Evolutionary conservation across 2,113 vertebrate genomes (phyloP).

Genomic region (Ailuropoda melanoleuca): DNA sequence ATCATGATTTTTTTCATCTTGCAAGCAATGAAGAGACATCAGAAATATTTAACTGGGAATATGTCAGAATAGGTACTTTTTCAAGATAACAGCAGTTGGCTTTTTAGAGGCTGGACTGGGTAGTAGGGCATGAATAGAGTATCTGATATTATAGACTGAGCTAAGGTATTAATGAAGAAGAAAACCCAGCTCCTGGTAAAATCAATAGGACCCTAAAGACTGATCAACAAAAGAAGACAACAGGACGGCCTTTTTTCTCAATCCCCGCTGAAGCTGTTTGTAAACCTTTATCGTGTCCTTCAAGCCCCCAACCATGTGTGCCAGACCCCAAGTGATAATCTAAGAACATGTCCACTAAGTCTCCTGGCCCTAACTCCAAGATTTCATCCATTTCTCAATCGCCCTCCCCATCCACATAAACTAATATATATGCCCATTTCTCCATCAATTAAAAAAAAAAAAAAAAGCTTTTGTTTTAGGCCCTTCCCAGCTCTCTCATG

Average conservation of each 20-base stretch:
- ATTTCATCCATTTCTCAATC: neutral
- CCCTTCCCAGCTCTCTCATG: neutral
- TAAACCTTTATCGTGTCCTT: neutral
- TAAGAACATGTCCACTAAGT: neutral
- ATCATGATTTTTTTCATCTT: neutral
- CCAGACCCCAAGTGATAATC: neutral
- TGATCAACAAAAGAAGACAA: neutral
- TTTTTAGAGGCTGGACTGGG: neutral
- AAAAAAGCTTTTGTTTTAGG: neutral
- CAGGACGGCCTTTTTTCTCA: neutral
- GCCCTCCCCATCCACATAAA: neutral
- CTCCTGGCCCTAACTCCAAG: neutral
- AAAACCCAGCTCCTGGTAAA: neutral
- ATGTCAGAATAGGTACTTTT: neutral
- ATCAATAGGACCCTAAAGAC: neutral
- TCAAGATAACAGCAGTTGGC: neutral
- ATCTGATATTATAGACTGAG: neutral
- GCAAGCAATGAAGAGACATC: neutral
- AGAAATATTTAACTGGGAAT: neutral
- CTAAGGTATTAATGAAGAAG: neutral
- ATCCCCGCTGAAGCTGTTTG: neutral
- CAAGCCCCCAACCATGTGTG: neutral
- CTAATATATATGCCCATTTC: neutral
- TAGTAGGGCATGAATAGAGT: neutral
- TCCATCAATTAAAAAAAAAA: neutral